Evolutionary conservation across 2,797 vertebrate genomes (phyloP).

Genomic region (Martes flavigula): DNA sequence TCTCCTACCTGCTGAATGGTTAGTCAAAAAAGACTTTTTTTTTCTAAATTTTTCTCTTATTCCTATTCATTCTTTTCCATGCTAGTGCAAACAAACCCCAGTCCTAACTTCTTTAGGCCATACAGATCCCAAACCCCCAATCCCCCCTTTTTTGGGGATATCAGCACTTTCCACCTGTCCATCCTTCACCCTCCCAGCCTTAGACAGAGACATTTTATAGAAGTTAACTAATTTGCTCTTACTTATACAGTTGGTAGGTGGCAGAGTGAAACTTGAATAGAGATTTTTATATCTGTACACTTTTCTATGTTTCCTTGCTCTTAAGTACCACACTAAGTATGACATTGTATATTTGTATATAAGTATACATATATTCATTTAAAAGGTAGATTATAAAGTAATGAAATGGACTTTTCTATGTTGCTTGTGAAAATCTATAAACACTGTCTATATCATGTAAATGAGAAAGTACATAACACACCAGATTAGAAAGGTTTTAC

Average conservation of each 20-base stretch:
- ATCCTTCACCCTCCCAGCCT: neutral
- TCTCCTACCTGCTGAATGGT: neutral
- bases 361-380: neutral
- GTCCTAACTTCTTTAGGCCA: neutral
- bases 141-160: neutral
- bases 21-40: neutral
- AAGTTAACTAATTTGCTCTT: neutral
- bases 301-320: neutral
- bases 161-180: neutral
- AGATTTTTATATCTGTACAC: neutral
- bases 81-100: neutral
- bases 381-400: neutral
- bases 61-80: neutral
- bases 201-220: neutral
- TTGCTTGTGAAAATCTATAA: neutral
- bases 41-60: neutral
- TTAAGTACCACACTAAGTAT: neutral
- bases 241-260: neutral
- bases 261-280: neutral
- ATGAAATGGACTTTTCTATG: neutral
- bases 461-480: neutral
- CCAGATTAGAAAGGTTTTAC: neutral
- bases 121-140: neutral
- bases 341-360: neutral
- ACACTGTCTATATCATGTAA: neutral